phyloP scores from a whole-genome alignment of 2,797 vertebrate species.

The Myotis daubentonii region DNA sequence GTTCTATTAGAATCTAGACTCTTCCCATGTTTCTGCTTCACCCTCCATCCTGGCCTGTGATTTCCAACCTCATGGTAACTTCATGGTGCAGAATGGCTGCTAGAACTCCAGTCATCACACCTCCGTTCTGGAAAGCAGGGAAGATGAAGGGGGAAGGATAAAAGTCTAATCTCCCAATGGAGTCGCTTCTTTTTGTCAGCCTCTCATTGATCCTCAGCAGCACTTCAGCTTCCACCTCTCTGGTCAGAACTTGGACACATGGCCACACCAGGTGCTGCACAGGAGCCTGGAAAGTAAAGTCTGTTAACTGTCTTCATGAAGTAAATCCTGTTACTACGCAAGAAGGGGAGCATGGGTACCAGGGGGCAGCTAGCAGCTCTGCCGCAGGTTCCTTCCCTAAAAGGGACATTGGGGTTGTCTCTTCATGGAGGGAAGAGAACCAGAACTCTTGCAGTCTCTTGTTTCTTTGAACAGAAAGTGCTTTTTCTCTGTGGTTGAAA shows the following conservation, averaged over 20 bases:
- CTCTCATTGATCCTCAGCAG: background rate
- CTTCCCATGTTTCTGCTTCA: background rate
- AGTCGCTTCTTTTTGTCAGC: background rate
- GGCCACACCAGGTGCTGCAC: background rate
- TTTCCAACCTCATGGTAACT: background rate
- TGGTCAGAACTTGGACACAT: background rate
- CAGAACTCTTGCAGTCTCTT: background rate
- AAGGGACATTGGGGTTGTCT: background rate
- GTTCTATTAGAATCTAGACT: background rate
- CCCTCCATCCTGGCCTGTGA: background rate
- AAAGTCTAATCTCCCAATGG: background rate
- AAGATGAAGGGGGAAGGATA: background rate
- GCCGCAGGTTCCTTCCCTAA: background rate
- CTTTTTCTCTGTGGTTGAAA: background rate
- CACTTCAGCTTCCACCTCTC: background rate
- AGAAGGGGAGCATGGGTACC: background rate
- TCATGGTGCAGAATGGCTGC: background rate
- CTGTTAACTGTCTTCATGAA: background rate
- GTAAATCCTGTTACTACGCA: background rate
- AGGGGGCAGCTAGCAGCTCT: background rate
- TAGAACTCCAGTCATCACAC: background rate
- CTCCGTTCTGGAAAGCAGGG: background rate
- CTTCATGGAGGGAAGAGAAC: background rate
- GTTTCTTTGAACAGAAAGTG: background rate
- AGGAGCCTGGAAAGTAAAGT: background rate